These are phyloP conservation scores for Pteronotus mesoamericanus DNA, from an alignment of 2,797 vertebrate genomes.

Conservation along the genomic window DNA sequence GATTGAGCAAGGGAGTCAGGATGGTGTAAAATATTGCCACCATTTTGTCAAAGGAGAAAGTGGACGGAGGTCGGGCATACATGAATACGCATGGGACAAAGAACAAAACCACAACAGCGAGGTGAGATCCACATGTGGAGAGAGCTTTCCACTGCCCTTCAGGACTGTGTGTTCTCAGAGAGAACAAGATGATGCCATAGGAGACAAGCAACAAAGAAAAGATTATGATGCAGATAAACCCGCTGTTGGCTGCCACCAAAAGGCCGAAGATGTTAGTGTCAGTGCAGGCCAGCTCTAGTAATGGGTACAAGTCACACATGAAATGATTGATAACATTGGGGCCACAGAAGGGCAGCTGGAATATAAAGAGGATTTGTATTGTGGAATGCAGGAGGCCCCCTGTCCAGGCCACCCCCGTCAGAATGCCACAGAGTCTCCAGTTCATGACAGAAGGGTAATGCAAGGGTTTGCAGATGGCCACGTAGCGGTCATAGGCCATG, in stretches of 20 bases:
- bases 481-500: conserved; percentile 75
- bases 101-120: conserved; percentile 29
- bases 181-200: conserved; percentile 37
- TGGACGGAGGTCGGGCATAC: background rate
- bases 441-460: conserved; percentile 63
- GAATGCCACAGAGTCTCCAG: background rate
- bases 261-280: conserved; percentile 23
- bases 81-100: conserved; percentile 46
- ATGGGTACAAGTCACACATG: conserved; percentile 60
- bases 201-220: conserved; percentile 51
- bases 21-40: conserved; percentile 46
- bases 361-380: conserved; percentile 44
- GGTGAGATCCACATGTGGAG: conserved; percentile 46
- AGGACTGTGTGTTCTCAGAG: background rate
- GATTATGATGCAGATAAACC: conserved; percentile 34
- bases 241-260: conserved; percentile 39
- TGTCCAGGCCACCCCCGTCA: conserved; percentile 7
- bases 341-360: conserved; percentile 62
- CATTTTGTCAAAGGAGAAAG: conserved; percentile 47
- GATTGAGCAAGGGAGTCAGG: conserved; percentile 38
- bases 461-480: conserved; percentile 75
- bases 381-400: conserved; percentile 39
- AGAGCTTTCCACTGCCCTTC: conserved; percentile 28
- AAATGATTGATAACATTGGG: conserved; percentile 63
- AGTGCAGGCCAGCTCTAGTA: conserved; percentile 56